Base-by-base conservation (phyloP, 1,140 invertebrate genomes). In the Panagrolaimus sp. region DNA sequence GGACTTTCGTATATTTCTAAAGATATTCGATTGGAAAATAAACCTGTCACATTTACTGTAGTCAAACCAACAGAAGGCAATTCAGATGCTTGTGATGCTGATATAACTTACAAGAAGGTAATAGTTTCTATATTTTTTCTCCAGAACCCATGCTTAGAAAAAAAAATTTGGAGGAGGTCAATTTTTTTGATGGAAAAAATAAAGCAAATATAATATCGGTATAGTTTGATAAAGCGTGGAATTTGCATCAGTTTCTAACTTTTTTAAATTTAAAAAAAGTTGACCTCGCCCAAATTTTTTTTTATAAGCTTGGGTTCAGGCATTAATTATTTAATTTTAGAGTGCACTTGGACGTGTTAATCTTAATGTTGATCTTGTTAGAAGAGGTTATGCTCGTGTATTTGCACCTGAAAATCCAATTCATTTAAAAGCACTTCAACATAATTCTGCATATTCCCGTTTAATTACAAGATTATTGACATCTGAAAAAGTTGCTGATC, bases 401-500 rank as follows among this genome's bases (percentile, higher is more conserved):
- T 78, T 67, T 45, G 55, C 65, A 10, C 75, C 73, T n/a, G 75
- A 83, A 24, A 55, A 83, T 63, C 28, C 63, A 15, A 44, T 66
- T 46, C 80, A 82, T 71, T 48, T 79, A 26, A 73, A 77, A 63
- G 69, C 81, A 10, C 69, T 82, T 21, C 81, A 83, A 64, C 43
- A 55, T 10, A 74, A 77, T 58, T 55, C 79, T 44, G 71, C 76
- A 10, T 82, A 82, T 68, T 79, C 80, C 0, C 73, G 80, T n/a
- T 76, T 82, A 26, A 69, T 82, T 65, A 77, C 71, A 15, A 52
- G 74, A 24, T 76, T 82, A 17, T 65, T 82, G 24, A 81, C 80
- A 52, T 72, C 71, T 55, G 80, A 82, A 65, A 81, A 83, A 65
- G 75, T 82, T 26, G 80, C 80, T 4, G 81, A 82, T 44, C 72